Percentiles rank a stretch among this genome's conserved stretches.
phyloP scores from a whole-genome alignment of 2,113 vertebrate species.

The Neodontobutis hainanensis region DNA sequence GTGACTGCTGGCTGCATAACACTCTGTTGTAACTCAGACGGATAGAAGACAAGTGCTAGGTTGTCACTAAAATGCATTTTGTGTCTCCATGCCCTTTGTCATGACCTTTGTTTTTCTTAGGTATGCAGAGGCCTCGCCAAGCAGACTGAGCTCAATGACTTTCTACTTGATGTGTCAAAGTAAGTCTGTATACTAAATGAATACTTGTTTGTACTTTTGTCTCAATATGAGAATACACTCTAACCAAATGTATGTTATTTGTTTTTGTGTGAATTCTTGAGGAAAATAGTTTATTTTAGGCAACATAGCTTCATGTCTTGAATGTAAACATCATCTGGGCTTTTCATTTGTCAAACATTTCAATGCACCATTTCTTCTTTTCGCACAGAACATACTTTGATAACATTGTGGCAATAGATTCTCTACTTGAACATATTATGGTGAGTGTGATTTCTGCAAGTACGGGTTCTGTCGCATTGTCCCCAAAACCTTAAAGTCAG shows the following conservation, averaged over 20 bases:
- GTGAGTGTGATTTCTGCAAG: conserved; percentile 81
- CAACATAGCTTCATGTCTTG: conserved; percentile 53
- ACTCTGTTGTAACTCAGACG: conserved; percentile 31
- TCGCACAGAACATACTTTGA: conserved; percentile 97
- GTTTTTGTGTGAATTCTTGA: not conserved
- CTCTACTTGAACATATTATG: conserved; percentile 99
- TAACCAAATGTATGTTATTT: not conserved
- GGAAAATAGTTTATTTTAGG: conserved; percentile 22
- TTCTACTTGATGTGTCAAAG: conserved; percentile 98
- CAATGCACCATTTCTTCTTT: conserved; percentile 70
- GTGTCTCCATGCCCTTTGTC: conserved; percentile 8
- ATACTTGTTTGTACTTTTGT: not conserved
- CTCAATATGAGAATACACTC: not conserved
- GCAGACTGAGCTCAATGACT: conserved; percentile 98
- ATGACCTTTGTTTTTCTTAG: conserved; percentile 69
- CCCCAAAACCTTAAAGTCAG: conserved; percentile 36
- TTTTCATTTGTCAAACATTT: conserved; percentile 67
- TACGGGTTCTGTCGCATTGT: conserved; percentile 60
- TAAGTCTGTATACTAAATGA: conserved; percentile 70
- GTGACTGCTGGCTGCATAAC: conserved; percentile 40
- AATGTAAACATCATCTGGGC: conserved; percentile 65
- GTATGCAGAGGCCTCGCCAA: conserved; percentile 97
- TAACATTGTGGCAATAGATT: conserved; percentile 99
- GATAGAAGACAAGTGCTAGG: conserved; percentile 20
- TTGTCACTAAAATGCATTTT: conserved; percentile 9